Base-by-base conservation (phyloP, 2,797 vertebrate species). In the Simalia tracyae region DNA sequence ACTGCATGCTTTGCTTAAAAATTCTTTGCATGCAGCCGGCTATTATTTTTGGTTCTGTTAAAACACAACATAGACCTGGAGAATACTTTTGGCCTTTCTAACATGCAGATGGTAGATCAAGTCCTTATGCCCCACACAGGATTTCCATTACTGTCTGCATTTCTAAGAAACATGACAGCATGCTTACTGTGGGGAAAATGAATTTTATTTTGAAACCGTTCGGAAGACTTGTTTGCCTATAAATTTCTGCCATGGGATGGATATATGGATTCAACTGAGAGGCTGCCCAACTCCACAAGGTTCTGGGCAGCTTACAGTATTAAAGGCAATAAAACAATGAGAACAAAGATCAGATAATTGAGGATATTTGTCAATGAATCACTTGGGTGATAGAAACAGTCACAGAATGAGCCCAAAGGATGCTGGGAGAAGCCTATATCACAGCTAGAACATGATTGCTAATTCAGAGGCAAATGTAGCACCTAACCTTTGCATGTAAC, bases 41-140 rank as follows among this genome's bases (percentile, higher is more conserved):
- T 91, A 24, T 91, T 95, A 91, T 76, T 89, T 36, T 92, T 93
- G 28, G 42, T 90, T 95, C 42, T 90, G 92, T 68, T 89, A 6
- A 93, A 95, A 93, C 85, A 88, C 89, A 91, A 46, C 60, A 26
- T 91, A 63, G n/a, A 86, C 91, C 50, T 94, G 86, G 28, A 5
- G 90, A 89, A 61, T 36, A 24, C 5, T 36, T 64, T 24, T 28
- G 15, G 15, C 42, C 60, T 84, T 64, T 26, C 28, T 56, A 19
- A 9, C 12, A 61, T 54, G 86, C 5, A 31, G 28, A 68, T 50
- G 22, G 14, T 86, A n/a, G 54, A 72, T 91, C 7, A 1, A 2
- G 12, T 54, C 85, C 7, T 88, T 28, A 59, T 46, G 10, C 17
- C 31, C 17, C 17, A 8, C 19, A 24, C 14, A 46, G 28, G 4